A percentile compares a stretch with the other conserved stretches of the same genome.
These are phyloP conservation scores for Tragelaphus strepsiceros DNA, from an alignment of 2,113 vertebrate species.

Conservation along the genomic window DNA sequence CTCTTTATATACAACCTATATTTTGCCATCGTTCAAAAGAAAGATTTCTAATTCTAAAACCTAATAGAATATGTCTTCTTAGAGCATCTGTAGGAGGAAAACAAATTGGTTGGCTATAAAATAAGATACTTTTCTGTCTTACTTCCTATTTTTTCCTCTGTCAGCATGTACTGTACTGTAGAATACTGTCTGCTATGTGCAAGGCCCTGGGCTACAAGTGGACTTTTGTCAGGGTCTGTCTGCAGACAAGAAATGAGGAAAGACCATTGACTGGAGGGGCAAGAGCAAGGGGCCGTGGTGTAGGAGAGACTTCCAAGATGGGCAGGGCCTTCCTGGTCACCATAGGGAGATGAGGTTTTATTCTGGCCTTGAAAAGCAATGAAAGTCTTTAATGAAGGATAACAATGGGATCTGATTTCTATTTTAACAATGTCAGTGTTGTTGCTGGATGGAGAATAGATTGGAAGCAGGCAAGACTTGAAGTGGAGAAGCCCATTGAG, in stretches of 20 bases:
- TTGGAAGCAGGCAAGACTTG: not conserved
- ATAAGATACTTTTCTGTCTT: not conserved
- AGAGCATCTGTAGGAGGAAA: not conserved
- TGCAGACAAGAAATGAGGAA: not conserved
- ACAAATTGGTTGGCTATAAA: constrained; percentile 1
- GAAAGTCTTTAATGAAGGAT: not conserved
- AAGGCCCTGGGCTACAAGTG: not conserved
- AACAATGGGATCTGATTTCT: not conserved
- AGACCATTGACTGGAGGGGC: not conserved
- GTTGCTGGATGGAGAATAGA: not conserved
- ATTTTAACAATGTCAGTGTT: not conserved
- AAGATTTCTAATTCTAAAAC: constrained; percentile 29
- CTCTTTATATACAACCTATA: not conserved
- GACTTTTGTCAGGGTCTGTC: not conserved
- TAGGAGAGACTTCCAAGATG: not conserved
- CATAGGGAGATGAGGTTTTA: not conserved
- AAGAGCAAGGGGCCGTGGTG: not conserved
- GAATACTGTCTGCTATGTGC: not conserved
- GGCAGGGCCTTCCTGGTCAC: not conserved
- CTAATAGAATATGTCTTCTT: not conserved
- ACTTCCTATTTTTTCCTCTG: not conserved
- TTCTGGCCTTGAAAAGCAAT: not conserved
- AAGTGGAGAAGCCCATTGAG: not conserved
- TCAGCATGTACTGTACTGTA: not conserved
- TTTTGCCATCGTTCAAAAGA: constrained; percentile 20